phyloP scores from a whole-genome alignment of 2,113 vertebrate genomes.

The Serilophus lunatus region DNA sequence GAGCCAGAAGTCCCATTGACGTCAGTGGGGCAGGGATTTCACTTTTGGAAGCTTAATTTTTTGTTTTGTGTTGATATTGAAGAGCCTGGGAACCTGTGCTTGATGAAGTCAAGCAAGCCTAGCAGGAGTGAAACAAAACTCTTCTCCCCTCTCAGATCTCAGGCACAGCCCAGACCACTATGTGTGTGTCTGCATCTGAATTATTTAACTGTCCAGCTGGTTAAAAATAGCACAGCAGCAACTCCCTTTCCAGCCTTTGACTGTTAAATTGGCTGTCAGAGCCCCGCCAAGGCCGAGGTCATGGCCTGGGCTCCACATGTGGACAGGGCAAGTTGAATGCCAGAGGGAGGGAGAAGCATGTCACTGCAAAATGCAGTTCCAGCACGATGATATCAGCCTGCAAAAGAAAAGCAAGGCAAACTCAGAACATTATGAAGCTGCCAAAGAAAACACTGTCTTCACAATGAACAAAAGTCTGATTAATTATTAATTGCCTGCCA shows the following conservation, averaged over 20 bases:
- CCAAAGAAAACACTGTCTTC: constrained; percentile 67
- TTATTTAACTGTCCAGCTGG: constrained; percentile 45
- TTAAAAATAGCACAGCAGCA: constrained; percentile 61
- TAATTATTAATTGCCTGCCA: constrained; percentile 72
- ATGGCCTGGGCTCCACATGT: constrained; percentile 8
- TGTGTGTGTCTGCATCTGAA: constrained; percentile 1
- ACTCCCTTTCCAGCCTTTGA: constrained; percentile 40
- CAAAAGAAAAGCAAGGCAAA: constrained; percentile 22
- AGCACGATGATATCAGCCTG: constrained; percentile 41
- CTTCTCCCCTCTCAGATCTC: background rate
- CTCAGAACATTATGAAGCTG: constrained; percentile 41
- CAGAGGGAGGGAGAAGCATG: constrained; percentile 8
- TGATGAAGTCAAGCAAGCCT: background rate
- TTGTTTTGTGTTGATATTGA: background rate
- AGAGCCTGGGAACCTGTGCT: background rate
- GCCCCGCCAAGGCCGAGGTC: constrained; percentile 39
- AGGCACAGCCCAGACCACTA: background rate
- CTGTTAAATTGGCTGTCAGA: background rate
- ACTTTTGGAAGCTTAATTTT: background rate
- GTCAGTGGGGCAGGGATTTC: background rate
- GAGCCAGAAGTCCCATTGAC: background rate
- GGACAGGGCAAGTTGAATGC: background rate
- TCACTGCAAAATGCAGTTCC: background rate
- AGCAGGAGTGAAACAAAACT: background rate
- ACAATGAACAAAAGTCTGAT: constrained; percentile 68